Base-by-base conservation (phyloP, 2,113 vertebrate species). In the Dasyprocta punctata region DNA sequence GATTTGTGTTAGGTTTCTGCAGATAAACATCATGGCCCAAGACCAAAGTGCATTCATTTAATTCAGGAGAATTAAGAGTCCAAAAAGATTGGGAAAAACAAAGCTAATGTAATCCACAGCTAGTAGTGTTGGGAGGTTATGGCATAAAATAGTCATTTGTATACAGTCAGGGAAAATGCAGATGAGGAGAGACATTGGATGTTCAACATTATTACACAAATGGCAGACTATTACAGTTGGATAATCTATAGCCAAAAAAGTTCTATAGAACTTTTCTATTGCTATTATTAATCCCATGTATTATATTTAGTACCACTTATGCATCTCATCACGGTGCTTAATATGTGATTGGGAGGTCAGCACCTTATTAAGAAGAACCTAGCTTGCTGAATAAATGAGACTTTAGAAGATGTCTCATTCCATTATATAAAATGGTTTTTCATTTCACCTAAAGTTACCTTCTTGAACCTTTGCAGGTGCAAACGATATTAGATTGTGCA, bases 391-490 rank as follows among this genome's bases (percentile, higher is more conserved):
- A 94, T 69, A 96, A 94, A 93, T 86, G 77, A 60, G 3, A 87
- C 54, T 88, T 87, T 73, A n/a, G 77, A 97, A 94, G 22, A 38
- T 26, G 83, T 47, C 44, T 36, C 63, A 67, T 85, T 91, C 24
- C 89, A 38, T 97, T 97, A 95, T 41, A 95, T 97, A 93, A 97
- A 97, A 94, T 6, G 3, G 0, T 80, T 95, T 88, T 96, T 88
- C 24, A 88, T 92, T 78, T 98, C 75, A 95, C 95, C 96, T 96
- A 83, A 97, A 82, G 81, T 98, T 95, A 98, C 98, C 97, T 96
- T 97, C 77, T 96, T 98, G 95, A 98, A 98, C 98, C 96, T 96
- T 98, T 96, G 90, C 86, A 93, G 97, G 97, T 98, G 95, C 0
- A 56, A 96, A 98, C 86, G 95, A 96, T 97, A 97, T 95, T 94